phyloP scores from a whole-genome alignment of 2,113 vertebrate genomes.

The Mormoops blainvillei region DNA sequence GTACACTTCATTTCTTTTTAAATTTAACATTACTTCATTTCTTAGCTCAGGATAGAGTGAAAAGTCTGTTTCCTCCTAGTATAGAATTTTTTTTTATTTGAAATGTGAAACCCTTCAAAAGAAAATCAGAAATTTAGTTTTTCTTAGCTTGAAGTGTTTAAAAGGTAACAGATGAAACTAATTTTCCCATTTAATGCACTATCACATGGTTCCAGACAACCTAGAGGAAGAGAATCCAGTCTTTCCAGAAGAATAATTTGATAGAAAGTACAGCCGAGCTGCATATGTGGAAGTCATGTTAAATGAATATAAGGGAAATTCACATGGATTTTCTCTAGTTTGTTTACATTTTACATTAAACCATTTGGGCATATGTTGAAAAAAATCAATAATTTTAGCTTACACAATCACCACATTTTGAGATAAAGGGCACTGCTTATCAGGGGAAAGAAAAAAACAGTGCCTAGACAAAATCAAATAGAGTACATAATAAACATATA shows the following conservation, averaged over 20 bases:
- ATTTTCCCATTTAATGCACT: background rate
- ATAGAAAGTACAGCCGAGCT: background rate
- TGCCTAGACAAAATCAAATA: background rate
- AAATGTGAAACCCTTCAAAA: background rate
- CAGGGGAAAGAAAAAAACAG: background rate
- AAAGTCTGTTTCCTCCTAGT: background rate
- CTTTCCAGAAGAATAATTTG: background rate
- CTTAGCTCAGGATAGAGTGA: background rate
- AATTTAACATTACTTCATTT: background rate
- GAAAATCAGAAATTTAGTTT: background rate
- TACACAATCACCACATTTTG: background rate
- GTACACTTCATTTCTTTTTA: background rate
- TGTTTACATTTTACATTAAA: slow-evolving; percentile 15
- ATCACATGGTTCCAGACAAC: background rate
- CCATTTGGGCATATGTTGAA: background rate
- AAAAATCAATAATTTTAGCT: slow-evolving; percentile 30
- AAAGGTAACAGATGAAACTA: background rate
- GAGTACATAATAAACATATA: background rate
- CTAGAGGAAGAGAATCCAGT: background rate
- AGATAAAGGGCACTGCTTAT: background rate
- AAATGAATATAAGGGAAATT: background rate
- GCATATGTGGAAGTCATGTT: background rate
- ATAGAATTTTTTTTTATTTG: background rate
- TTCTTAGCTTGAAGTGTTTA: background rate
- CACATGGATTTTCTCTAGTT: background rate